These are phyloP conservation scores for Dolichallabes microphthalmus DNA, from an alignment of 2,113 vertebrate genomes.

Conservation along the genomic window DNA sequence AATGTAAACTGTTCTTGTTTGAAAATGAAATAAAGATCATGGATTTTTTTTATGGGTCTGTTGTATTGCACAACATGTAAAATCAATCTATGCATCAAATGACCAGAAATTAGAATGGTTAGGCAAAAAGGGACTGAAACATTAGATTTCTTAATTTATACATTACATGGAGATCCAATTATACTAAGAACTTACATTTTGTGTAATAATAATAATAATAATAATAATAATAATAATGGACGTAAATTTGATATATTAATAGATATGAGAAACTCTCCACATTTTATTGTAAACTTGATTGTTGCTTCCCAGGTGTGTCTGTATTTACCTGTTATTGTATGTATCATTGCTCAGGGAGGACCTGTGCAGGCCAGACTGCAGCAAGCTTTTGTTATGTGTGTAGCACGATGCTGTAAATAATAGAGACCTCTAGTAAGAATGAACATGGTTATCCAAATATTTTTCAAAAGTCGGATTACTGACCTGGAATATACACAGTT, in stretches of 20 bases:
- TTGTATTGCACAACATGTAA: neutral
- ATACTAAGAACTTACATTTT: neutral
- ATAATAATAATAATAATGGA: no score
- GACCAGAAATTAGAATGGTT: neutral
- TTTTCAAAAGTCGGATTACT: neutral
- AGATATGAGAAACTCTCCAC: no score
- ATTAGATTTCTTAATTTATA: neutral
- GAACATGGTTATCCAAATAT: neutral
- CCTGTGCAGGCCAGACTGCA: constrained; percentile 14
- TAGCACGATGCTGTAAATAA: constrained; percentile 43
- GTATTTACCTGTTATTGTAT: constrained; percentile 25
- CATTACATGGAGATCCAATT: neutral
- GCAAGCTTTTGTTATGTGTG: neutral
- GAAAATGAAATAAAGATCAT: neutral
- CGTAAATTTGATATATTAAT: no score
- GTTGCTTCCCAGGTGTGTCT: neutral
- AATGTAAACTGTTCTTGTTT: neutral
- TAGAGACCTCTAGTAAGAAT: neutral
- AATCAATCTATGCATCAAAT: neutral
- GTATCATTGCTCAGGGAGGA: constrained; percentile 43
- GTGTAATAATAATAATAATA: neutral
- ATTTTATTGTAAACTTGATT: neutral
- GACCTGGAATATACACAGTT: neutral
- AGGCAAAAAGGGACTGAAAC: neutral
- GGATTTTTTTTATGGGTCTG: neutral